Percentiles rank a stretch among this genome's conserved stretches.
These are phyloP conservation scores for Odontothrips loti DNA, from an alignment of 2,888 invertebrate genomes.

Conservation along the genomic window DNA sequence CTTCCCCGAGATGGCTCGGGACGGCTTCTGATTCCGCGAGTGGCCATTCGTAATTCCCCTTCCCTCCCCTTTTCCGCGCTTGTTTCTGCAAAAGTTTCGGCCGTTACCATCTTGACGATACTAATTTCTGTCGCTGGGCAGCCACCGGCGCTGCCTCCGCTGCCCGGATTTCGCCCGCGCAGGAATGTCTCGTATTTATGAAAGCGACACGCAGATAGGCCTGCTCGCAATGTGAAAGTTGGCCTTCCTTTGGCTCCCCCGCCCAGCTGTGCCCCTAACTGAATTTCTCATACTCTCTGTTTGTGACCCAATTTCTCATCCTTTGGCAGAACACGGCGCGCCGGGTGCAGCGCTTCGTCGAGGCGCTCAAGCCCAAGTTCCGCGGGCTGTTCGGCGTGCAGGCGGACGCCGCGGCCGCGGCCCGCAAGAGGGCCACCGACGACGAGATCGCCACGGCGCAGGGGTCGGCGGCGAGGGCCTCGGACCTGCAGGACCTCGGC, in stretches of 20 bases:
- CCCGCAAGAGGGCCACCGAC: not conserved
- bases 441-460: not conserved
- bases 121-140: too few species aligned
- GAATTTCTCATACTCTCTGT: not conserved
- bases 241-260: not conserved
- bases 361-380: constrained; percentile 36
- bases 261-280: too few species aligned
- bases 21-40: too few species aligned
- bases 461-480: not conserved
- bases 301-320: not conserved
- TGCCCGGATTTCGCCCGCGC: too few species aligned
- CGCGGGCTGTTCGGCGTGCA: constrained; percentile 34
- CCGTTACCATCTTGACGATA: too few species aligned
- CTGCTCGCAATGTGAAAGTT: not conserved
- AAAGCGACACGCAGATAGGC: not conserved
- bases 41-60: too few species aligned
- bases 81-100: too few species aligned
- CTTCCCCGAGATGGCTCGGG: too few species aligned
- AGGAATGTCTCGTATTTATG: not conserved
- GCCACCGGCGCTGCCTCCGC: too few species aligned
- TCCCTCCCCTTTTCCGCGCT: too few species aligned
- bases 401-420: constrained; percentile 14
- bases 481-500: not conserved
- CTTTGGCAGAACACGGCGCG: constrained; percentile 37
- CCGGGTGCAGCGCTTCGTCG: constrained; percentile 36